Evolutionary conservation across 2,888 invertebrate genomes (phyloP), one percentile per base, ranked within the genome.

Genomic region (Phlogophora meticulosa): DNA sequence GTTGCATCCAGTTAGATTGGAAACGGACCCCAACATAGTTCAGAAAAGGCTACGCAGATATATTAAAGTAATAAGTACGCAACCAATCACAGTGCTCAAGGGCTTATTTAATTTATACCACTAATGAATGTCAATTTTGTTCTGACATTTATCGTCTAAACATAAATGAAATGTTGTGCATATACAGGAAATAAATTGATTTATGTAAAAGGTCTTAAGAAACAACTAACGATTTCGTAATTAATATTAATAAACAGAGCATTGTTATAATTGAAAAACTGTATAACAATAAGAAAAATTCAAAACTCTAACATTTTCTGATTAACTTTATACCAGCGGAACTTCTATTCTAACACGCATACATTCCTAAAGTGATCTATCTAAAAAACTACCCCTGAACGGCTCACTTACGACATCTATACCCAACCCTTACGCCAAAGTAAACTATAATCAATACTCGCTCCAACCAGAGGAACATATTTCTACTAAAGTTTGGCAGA

Each of bases 361-460:
- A 36, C 24, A 53, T 20, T 49, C 22, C 20, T 24, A 56, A 42
- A 13, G 0, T 0, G 4, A 42, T 42, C 0, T 24, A 22, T 7
- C 0, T 10, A 10, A 9, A n/a, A 59, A 70, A 22, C 73, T 40
- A 65, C 79, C 82, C 75, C 53, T 72, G 65, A 49, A 48, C 0
- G 10, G 34, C 20, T 63, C 72, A 57, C 48, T 53, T 45, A 40
- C 85, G 92, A 87, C 93, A 92, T 92, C 93, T 92, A 80, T 61
- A 68, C 69, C 61, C 87, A 68, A 89, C 91, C 92, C 91, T 70
- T 88, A 88, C 57, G 36, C 46, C 0, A 10, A 11, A 32, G 4
- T 45, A 72, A 87, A 91, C 88, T 87, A 84, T 81, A 87, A 86
- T 90, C 87, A 78, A 88, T 87, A 85, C 48, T 63, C 10, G 55